Conservation (phyloP, 1,140 invertebrate genomes). For the Monomorium pharaonis region DNA sequence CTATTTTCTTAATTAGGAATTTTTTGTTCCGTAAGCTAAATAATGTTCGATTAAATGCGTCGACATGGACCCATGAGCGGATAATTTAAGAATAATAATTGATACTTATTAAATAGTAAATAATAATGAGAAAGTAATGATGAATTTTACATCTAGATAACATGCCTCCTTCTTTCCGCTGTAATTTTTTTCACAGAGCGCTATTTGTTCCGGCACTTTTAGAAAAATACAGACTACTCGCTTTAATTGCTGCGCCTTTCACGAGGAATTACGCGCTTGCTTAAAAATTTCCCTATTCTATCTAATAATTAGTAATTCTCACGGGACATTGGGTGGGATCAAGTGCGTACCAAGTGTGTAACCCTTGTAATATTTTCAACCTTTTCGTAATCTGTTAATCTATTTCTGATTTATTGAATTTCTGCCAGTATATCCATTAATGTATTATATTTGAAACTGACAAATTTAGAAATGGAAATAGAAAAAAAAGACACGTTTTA, state of each 20-base stretch:
- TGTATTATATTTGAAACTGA: background rate
- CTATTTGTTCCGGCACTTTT: slow-evolving; percentile 51
- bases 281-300: slow-evolving; percentile 53
- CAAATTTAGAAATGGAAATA: background rate
- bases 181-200: slow-evolving; percentile 34
- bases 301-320: slow-evolving; percentile 18
- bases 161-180: background rate
- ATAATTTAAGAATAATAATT: slow-evolving; percentile 14
- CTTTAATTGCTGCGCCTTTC: slow-evolving; percentile 57
- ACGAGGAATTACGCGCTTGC: slow-evolving; percentile 40
- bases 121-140: slow-evolving; percentile 40
- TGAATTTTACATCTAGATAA: slow-evolving; percentile 53
- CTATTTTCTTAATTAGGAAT: background rate
- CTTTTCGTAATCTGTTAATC: background rate
- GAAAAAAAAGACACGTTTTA: background rate
- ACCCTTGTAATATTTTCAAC: slow-evolving; percentile 8
- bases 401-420: background rate
- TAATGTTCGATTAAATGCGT: background rate
- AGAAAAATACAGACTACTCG: slow-evolving; percentile 42
- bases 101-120: slow-evolving; percentile 37
- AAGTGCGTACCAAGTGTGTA: background rate
- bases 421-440: background rate
- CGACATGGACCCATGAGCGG: background rate
- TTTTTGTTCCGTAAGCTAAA: background rate
- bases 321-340: background rate